A percentile compares a stretch with the other conserved stretches of the same genome.
Conservation (phyloP, 37 sponge, comb jelly and placozoan genomes). For the Eunapius fragilis region DNA sequence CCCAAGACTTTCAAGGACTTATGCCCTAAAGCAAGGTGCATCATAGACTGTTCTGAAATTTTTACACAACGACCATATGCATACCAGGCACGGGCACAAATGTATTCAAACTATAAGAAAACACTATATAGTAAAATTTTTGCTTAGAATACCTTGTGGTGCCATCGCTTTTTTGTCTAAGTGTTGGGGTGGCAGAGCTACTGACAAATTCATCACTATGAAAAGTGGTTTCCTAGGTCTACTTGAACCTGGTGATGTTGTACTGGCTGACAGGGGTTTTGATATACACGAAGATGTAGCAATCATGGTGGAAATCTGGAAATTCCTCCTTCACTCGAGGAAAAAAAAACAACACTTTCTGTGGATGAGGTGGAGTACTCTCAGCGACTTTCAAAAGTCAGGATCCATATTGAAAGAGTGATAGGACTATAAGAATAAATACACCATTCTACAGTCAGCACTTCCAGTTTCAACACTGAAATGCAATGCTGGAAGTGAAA, state of each 20-base stretch:
- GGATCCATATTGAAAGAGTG: constrained; percentile 52
- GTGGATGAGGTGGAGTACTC: constrained; percentile 40
- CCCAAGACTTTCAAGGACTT: constrained; percentile 20
- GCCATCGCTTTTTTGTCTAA: constrained; percentile 23
- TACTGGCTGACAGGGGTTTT: constrained; percentile 48
- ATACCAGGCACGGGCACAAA: constrained; percentile 15
- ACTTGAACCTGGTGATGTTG: constrained; percentile 34
- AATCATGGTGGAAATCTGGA: constrained; percentile 38
- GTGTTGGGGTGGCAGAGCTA: constrained; percentile 44
- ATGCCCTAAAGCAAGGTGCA: constrained; percentile 14
- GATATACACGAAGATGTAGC: constrained; percentile 39
- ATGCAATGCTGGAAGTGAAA: constrained; percentile 2
- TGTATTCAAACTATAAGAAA: constrained; percentile 60
- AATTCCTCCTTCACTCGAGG: constrained; percentile 48
- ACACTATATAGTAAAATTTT: constrained; percentile 58
- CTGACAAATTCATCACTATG: constrained; percentile 33
- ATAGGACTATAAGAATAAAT: constrained; percentile 46
- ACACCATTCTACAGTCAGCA: constrained; percentile 18
- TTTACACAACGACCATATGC: constrained; percentile 17
- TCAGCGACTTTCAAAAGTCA: constrained; percentile 13
- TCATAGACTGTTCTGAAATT: constrained; percentile 34
- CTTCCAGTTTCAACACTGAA: constrained; percentile 12
- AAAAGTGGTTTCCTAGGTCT: constrained; percentile 38
- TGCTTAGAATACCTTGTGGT: constrained; percentile 46
- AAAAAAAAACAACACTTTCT: constrained; percentile 32